phyloP scores from a whole-genome alignment of 2,888 invertebrate species.

The Orthosia gothica region DNA sequence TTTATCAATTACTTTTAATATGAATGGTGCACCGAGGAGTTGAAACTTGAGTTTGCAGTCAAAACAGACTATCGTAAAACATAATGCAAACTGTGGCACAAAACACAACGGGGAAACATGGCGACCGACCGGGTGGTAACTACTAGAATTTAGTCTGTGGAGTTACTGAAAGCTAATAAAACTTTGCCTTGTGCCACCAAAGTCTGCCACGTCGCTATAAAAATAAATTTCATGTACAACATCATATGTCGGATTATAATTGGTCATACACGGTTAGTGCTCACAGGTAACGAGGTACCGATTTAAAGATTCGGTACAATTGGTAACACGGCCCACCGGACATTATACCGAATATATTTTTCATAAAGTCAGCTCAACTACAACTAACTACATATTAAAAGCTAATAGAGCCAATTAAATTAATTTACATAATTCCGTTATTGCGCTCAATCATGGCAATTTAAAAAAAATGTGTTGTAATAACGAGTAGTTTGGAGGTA shows the following conservation, averaged over 20 bases:
- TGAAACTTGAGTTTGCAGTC: slow-evolving; percentile 43
- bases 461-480: slow-evolving; percentile 22
- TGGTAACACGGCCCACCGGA: slow-evolving; percentile 5
- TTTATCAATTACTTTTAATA: slow-evolving; percentile 52
- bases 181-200: slow-evolving; percentile 72
- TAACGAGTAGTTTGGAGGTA: slow-evolving; percentile 29
- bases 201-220: slow-evolving; percentile 63
- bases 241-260: slow-evolving; percentile 36
- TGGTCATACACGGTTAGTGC: slow-evolving; percentile 22
- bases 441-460: slow-evolving; percentile 22
- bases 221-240: slow-evolving; percentile 63
- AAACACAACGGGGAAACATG: slow-evolving; percentile 64
- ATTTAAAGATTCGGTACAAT: slow-evolving; percentile 25
- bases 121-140: slow-evolving; percentile 59
- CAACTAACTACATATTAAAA: slow-evolving; percentile 14
- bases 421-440: slow-evolving; percentile 42
- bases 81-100: slow-evolving; percentile 67
- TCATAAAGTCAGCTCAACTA: neutral
- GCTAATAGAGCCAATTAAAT: slow-evolving; percentile 53
- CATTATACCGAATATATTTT: slow-evolving; percentile 3
- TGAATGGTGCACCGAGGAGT: slow-evolving; percentile 52
- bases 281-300: slow-evolving; percentile 28
- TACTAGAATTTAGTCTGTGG: slow-evolving; percentile 69
- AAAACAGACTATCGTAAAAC: slow-evolving; percentile 56
- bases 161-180: slow-evolving; percentile 79